phyloP scores from a whole-genome alignment of 2,113 vertebrate species.

The Rynchops niger region DNA sequence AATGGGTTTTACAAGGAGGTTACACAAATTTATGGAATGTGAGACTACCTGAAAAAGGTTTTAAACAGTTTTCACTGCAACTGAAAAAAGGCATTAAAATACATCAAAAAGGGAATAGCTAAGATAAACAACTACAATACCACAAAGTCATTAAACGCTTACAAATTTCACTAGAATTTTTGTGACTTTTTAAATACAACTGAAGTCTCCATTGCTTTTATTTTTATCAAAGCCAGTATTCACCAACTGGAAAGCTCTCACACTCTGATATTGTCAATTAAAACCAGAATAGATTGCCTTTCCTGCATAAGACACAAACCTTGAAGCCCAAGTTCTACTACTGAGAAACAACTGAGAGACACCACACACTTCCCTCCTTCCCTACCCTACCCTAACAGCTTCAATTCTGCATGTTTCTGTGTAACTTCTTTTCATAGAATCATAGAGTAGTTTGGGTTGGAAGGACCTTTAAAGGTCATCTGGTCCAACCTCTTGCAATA shows the following conservation, averaged over 20 bases:
- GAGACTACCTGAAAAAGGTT: background rate
- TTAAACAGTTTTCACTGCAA: background rate
- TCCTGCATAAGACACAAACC: background rate
- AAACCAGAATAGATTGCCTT: background rate
- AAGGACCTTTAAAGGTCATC: background rate
- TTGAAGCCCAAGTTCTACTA: background rate
- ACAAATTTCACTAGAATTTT: background rate
- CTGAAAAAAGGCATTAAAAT: background rate
- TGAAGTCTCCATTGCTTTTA: background rate
- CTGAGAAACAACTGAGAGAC: background rate
- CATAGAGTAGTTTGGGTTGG: background rate
- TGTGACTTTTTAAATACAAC: background rate
- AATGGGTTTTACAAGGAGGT: background rate
- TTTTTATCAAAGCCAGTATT: background rate
- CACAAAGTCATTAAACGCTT: background rate
- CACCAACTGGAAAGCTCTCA: background rate
- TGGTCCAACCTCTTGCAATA: background rate
- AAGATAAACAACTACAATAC: background rate
- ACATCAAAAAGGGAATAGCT: background rate
- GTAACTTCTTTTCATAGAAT: background rate
- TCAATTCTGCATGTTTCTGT: background rate
- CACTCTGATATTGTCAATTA: background rate
- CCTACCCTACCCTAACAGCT: accelerated
- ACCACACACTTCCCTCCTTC: background rate
- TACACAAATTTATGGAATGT: background rate